Conservation (phyloP, 2,888 invertebrate genomes). For the Chironomus tentans region DNA sequence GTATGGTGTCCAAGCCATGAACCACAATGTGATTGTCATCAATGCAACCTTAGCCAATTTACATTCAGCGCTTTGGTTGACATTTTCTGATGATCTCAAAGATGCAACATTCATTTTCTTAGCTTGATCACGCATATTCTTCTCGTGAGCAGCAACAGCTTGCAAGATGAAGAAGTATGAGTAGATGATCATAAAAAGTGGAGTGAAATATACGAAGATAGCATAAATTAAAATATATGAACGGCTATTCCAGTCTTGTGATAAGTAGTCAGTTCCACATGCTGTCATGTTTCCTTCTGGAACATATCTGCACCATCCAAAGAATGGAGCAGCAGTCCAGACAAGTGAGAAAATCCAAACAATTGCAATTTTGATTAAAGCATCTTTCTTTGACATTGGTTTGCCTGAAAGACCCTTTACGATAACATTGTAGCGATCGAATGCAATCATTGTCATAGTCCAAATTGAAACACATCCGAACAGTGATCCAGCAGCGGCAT, state of each 20-base stretch:
- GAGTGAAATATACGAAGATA: conserved; percentile 41
- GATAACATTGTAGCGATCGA: conserved; percentile 50
- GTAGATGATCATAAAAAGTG: conserved; percentile 48
- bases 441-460: conserved; percentile 48
- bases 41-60: conserved; percentile 46
- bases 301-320: conserved; percentile 50
- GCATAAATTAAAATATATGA: conserved; percentile 43
- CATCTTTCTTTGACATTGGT: conserved; percentile 43
- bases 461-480: conserved; percentile 51
- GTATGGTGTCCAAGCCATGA: conserved; percentile 50
- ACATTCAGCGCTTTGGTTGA: conserved; percentile 41
- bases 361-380: conserved; percentile 40
- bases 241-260: conserved; percentile 38
- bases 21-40: conserved; percentile 48
- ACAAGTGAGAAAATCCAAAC: conserved; percentile 45
- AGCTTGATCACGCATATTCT: conserved; percentile 44
- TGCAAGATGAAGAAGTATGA: too few species aligned
- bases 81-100: conserved; percentile 41
- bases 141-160: conserved; percentile 39
- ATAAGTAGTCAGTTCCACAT: conserved; percentile 44
- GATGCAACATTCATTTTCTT: conserved; percentile 48
- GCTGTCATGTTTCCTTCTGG: conserved; percentile 51
- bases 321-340: conserved; percentile 46
- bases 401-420: conserved; percentile 47
- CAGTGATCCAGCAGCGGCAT: conserved; percentile 48